Evolutionary conservation across 2,113 vertebrate genomes (phyloP), one percentile per base, ranked within the genome.

Genomic region (Nerophis lumbriciformis): DNA sequence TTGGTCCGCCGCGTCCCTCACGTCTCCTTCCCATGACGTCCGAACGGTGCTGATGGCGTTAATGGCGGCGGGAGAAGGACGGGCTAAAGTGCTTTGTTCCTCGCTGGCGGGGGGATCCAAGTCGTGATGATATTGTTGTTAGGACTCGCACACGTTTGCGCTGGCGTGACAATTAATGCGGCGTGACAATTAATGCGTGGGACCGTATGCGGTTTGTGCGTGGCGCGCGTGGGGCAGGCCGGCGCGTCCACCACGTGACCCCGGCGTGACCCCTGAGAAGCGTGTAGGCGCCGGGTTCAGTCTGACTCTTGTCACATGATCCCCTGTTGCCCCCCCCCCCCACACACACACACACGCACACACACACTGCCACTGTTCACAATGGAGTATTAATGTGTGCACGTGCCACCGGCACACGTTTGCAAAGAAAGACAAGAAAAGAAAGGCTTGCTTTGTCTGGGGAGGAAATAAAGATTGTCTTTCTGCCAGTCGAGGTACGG

Each of bases 21-120:
- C 9, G 66, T 68, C 66, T 75, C 59, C 54, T 76, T 59, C 52
- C 66, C 49, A 10, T 66, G 57, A 68, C 65, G n/a, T 62, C 38
- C 48, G 38, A 87, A 90, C 86, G 88, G 88, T 89, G 90, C 89
- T 90, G 86, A 92, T 92, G 89, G 90, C 89, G 87, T 88, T 92
- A 91, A 92, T 91, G 89, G 90, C 85, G 87, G 77, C 78, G 83
- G 89, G 87, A 83, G 28, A 65, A 79, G 87, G 88, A 85, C 88
- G 86, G 88, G 55, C 15, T 21, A 6, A 12, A 42, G 54, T 21
- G 54, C 1, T 6, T 19, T 56, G n/a, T 42, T 56, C 1, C 6
- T 12, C 42, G 3, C 42, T 3, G 10, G 12, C 42, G 2, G 10
- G 1, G 12, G 10, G 12, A 0, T 9, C 8, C 2, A 10, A 8